Evolutionary conservation across 2,888 invertebrate genomes (phyloP), one percentile per base, ranked within the genome.

Genomic region (Digitonthophagus gazella): DNA sequence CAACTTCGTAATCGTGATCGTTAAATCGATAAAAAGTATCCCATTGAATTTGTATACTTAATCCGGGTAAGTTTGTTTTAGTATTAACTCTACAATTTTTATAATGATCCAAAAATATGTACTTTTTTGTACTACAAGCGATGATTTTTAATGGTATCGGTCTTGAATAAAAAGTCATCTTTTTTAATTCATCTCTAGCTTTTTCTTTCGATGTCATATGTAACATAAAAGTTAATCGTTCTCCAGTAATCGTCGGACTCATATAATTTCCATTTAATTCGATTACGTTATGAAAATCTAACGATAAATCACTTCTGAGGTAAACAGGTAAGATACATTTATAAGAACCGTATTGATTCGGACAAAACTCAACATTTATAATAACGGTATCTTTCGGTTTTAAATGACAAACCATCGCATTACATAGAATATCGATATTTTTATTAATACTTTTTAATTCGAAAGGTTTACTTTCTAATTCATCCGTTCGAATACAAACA

Each of bases 261-360:
- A 6, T 61, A 16, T 61, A 61, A n/a, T 18, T 61, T 1, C 61
- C 61, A 16, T 14, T 18, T 1, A 61, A n/a, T 61, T 61, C 19
- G 1, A 61, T 61, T n/a, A 61, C 18, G n/a, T 16, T 61, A 61
- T 61, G 61, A 20, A 19, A 61, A n/a, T 61, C 61, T n/a, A 61
- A 5, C 4, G 61, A 15, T 20, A n/a, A 18, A 14, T 61, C 61
- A n/a, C 61, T 61, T 0, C 61, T 15, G 4, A 61, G 18, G n/a
- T 61, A 61, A n/a, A 61, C 15, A 1, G 61, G 61, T 2, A 61
- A 18, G n/a, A 5, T 8, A 20, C 16, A 4, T 14, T 15, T 18
- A 20, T 18, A 61, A 16, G 15, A 19, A 19, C 61, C 61, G 18
- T 18, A 61, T 2, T 1, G 8, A 8, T 0, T 19, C 8, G 18